These are phyloP conservation scores for Platycheirus rosarum DNA, from an alignment of 2,888 invertebrate species.

Conservation along the genomic window DNA sequence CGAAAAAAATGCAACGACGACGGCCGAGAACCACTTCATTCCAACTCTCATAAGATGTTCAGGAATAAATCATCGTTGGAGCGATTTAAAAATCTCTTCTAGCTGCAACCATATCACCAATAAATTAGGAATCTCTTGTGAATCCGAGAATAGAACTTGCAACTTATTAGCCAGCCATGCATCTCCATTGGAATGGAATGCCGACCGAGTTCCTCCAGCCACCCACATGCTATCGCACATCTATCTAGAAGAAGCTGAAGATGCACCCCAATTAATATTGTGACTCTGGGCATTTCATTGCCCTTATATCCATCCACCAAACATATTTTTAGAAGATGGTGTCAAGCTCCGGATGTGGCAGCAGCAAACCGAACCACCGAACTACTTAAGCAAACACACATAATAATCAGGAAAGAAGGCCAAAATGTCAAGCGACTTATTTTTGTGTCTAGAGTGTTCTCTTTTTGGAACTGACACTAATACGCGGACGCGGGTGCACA, in stretches of 20 bases:
- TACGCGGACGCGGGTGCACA: constrained; percentile 4
- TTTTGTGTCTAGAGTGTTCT: constrained; percentile 38
- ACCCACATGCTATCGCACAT: constrained; percentile 14
- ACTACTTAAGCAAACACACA: constrained; percentile 11
- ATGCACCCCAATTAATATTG: constrained; percentile 65
- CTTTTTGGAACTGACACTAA: constrained; percentile 49
- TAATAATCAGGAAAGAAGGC: constrained; percentile 48
- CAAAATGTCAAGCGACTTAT: constrained; percentile 64
- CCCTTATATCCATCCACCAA: constrained; percentile 37
- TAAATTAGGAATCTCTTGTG: constrained; percentile 48
- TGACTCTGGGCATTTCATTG: constrained; percentile 59
- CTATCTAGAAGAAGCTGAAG: constrained; percentile 28
- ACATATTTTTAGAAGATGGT: constrained; percentile 40
- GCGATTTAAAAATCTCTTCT: constrained; percentile 61
- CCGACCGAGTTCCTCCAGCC: constrained; percentile 11
- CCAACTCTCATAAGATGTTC: constrained; percentile 35
- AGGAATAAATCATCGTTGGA: constrained; percentile 35
- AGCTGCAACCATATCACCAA: constrained; percentile 63
- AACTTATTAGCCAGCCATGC: constrained; percentile 63
- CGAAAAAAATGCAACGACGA: constrained; percentile 2
- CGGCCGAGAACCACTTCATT: constrained; percentile 3
- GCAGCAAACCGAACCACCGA: constrained; percentile 26
- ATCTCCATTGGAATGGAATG: constrained; percentile 28
- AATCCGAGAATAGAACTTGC: constrained; percentile 60
- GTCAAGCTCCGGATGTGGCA: constrained; percentile 43